phyloP scores from a whole-genome alignment of 2,113 vertebrate species.

The Epinephelus cyanopodus region DNA sequence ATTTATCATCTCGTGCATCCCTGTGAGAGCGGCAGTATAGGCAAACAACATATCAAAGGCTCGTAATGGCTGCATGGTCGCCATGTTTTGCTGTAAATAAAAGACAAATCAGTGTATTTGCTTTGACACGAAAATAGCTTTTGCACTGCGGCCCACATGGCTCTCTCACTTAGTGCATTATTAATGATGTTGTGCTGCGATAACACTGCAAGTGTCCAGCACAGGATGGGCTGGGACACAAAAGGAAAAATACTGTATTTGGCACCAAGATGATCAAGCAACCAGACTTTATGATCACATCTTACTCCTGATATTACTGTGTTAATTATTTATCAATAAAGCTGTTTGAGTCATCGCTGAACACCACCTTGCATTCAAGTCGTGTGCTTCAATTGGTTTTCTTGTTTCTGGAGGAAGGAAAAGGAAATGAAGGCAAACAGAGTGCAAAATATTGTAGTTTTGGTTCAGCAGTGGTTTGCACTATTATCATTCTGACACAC shows the following conservation, averaged over 20 bases:
- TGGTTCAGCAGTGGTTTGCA: not conserved
- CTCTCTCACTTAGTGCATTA: conserved; percentile 65
- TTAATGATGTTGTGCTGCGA: conserved; percentile 71
- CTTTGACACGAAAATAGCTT: conserved; percentile 60
- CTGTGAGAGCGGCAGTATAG: not conserved
- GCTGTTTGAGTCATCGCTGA: conserved; percentile 26
- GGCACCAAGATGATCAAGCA: conserved; percentile 6
- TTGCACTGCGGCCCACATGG: conserved; percentile 48
- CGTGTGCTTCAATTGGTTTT: not conserved
- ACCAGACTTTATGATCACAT: conserved; percentile 4
- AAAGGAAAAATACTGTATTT: conserved; percentile 25
- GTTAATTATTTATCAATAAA: conserved; percentile 42
- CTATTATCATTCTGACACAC: conserved; percentile 46
- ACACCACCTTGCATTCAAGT: not conserved
- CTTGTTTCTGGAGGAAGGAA: not conserved
- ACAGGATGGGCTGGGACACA: conserved; percentile 16
- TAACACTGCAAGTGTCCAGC: conserved; percentile 60
- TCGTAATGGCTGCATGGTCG: conserved; percentile 10
- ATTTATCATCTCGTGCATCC: conserved; percentile 24
- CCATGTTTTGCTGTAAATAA: conserved; percentile 40
- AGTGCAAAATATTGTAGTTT: not conserved
- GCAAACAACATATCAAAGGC: conserved; percentile 2
- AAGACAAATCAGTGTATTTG: conserved; percentile 50
- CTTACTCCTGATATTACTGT: conserved; percentile 22
- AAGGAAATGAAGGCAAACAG: conserved; percentile 5